Evolutionary conservation across 2,888 invertebrate genomes (phyloP), one percentile per base, ranked within the genome.

Genomic region (Epistrophella euchroma): DNA sequence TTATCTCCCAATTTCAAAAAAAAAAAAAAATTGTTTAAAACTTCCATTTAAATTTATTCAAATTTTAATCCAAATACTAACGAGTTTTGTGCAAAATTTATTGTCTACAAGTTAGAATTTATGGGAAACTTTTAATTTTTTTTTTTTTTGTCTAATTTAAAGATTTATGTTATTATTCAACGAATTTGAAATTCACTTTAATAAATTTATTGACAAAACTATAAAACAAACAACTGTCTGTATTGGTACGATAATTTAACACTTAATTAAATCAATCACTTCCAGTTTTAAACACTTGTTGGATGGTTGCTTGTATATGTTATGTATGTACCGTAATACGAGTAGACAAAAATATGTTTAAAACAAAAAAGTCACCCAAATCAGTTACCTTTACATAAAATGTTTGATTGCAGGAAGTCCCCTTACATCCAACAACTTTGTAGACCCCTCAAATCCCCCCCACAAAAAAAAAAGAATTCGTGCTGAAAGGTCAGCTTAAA

Each of bases 71-170:
- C 60, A 81, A 76, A 68, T 70, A 43, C 70, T 62, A 85, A 85
- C 72, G 47, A 81, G 76, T 72, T 75, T 78, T 80, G 50, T 68
- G 81, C 76, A 77, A 70, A 85, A 85, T 85, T 81, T 85, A 85
- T 81, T 64, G 43, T 52, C 76, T 62, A 43, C 58, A 73, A 58
- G 60, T 35, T 50, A 19, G 58, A 74, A 81, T 76, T 85, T 70
- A 85, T 81, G 72, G 55, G 66, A 60, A 76, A 45, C 40, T 68
- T 58, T 62, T 77, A 45, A 32, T 68, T 58, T 62, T 77, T 50
- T 28, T 28, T 28, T 32, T 32, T 32, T 9, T 32, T 32, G 7
- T 52, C 50, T n/a, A 68, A 37, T 52, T 74, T 45, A 40, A 35
- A 40, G 40, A 85, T 80, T 76, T 81, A 77, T 81, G 62, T 22